Evolutionary conservation across 2,797 vertebrate species (phyloP).

Genomic region (Hipposideros larvatus): DNA sequence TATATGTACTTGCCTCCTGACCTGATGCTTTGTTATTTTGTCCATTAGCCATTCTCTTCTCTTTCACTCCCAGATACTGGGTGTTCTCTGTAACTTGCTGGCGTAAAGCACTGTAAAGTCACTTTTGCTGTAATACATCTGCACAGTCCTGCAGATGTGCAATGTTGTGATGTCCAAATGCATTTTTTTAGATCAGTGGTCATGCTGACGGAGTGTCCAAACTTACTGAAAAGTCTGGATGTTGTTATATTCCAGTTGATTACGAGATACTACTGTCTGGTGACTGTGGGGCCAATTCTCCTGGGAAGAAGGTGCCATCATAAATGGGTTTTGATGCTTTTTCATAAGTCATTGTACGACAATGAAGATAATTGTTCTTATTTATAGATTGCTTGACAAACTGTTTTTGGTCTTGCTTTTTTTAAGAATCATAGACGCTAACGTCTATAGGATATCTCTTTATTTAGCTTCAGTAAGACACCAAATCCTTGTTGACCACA

Average conservation of each 20-base stretch:
- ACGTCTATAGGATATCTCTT: background rate
- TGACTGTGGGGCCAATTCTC: background rate
- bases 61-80: background rate
- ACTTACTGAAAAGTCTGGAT: background rate
- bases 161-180: background rate
- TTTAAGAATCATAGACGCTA: background rate
- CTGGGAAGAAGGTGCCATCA: background rate
- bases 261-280: background rate
- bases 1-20: background rate
- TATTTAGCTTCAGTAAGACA: background rate
- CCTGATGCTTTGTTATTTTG: background rate
- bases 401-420: background rate
- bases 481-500: background rate
- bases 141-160: background rate
- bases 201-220: background rate
- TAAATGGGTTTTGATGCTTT: background rate
- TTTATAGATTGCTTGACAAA: background rate
- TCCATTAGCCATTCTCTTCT: background rate
- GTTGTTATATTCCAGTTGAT: background rate
- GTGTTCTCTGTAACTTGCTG: background rate
- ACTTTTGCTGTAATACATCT: constrained; percentile 11
- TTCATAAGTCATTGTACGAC: background rate
- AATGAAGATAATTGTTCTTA: background rate
- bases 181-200: background rate
- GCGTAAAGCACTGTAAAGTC: background rate